A percentile compares a stretch with the other conserved stretches of the same genome.
These are phyloP conservation scores for Pavo muticus DNA, from an alignment of 2,113 vertebrate genomes.

Conservation along the genomic window DNA sequence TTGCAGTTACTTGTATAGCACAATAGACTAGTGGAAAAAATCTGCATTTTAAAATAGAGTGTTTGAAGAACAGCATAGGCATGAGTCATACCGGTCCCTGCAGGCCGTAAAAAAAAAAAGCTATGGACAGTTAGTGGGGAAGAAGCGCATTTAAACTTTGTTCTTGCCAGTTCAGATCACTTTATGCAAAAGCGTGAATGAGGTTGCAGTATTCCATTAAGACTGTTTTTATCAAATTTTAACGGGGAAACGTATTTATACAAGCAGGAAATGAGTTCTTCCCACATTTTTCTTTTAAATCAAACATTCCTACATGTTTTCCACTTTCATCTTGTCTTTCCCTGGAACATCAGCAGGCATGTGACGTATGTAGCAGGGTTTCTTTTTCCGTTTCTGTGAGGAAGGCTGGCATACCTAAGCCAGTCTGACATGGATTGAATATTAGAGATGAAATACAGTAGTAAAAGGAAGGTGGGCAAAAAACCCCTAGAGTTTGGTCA, in stretches of 20 bases:
- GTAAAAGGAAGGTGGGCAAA: conserved; percentile 29
- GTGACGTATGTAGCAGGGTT: not conserved
- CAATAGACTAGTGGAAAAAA: conserved; percentile 34
- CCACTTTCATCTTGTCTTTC: not conserved
- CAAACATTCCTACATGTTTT: conserved; percentile 23
- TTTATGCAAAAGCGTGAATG: conserved; percentile 63
- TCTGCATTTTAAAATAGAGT: conserved; percentile 53
- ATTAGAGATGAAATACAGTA: conserved; percentile 31
- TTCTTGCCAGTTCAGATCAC: conserved; percentile 51
- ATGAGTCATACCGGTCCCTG: conserved; percentile 68
- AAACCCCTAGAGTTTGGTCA: not conserved
- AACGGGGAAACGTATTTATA: conserved; percentile 49
- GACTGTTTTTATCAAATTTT: conserved; percentile 54
- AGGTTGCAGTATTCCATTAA: conserved; percentile 56
- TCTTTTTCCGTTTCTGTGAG: conserved; percentile 22
- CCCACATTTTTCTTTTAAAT: conserved; percentile 37
- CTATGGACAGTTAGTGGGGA: conserved; percentile 37
- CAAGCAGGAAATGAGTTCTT: conserved; percentile 38
- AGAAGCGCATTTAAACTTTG: conserved; percentile 63
- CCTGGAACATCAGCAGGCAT: not conserved
- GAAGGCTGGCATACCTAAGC: conserved; percentile 28
- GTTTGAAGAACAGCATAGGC: conserved; percentile 25
- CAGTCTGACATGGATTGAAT: conserved; percentile 26
- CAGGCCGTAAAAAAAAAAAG: not conserved
- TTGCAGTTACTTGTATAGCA: conserved; percentile 37